These are phyloP conservation scores for Australoheros scitulus DNA, from an alignment of 2,113 vertebrate species.

Conservation along the genomic window DNA sequence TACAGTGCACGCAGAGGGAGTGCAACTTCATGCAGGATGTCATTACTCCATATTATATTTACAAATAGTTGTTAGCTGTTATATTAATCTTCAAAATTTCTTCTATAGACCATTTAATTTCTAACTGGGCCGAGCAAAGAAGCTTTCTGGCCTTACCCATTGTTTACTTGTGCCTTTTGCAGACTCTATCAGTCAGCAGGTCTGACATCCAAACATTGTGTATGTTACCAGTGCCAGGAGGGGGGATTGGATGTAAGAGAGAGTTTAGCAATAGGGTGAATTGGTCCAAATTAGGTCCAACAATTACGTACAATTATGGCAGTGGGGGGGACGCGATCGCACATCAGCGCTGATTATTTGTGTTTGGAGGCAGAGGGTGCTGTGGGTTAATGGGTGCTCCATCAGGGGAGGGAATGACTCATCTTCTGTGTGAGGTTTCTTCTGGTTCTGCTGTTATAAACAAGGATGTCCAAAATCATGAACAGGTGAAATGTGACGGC, in stretches of 20 bases:
- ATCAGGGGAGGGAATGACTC: conserved; percentile 62
- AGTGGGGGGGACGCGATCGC: conserved; percentile 42
- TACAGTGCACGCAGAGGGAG: neutral
- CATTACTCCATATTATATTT: neutral
- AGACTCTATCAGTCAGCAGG: conserved; percentile 18
- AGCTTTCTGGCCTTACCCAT: neutral
- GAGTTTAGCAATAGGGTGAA: conserved; percentile 31
- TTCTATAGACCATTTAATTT: neutral
- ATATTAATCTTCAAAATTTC: neutral
- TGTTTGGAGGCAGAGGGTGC: conserved; percentile 56
- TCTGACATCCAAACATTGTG: conserved; percentile 64
- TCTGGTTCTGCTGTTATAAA: neutral
- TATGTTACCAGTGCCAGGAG: conserved; percentile 68
- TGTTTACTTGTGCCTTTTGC: conserved; percentile 1
- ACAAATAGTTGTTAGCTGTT: neutral
- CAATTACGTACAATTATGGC: conserved; percentile 88
- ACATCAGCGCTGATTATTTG: conserved; percentile 73
- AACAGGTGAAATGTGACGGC: neutral
- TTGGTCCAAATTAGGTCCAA: conserved; percentile 83
- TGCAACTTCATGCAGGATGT: neutral
- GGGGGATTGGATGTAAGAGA: conserved; percentile 76
- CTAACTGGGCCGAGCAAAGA: neutral
- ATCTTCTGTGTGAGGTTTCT: conserved; percentile 5
- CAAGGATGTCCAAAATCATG: conserved; percentile 3
- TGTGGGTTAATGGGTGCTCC: conserved; percentile 43